These are phyloP conservation scores for Leptinotarsa undecemlineata DNA, from an alignment of 1,140 invertebrate species.

Conservation along the genomic window DNA sequence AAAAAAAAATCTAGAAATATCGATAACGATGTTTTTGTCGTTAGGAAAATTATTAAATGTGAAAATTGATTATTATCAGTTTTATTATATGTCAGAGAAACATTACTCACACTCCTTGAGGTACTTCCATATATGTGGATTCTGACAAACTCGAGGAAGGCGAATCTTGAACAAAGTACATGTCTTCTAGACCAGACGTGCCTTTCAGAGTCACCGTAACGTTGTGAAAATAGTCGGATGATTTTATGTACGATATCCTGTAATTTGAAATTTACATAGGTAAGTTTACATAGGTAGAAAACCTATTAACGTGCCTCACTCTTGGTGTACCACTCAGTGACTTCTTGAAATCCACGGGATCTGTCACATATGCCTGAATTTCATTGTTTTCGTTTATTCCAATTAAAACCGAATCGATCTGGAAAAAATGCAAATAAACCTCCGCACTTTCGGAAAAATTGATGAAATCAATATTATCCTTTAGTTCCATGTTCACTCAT, in stretches of 20 bases:
- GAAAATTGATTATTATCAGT: no score
- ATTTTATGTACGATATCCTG: conserved; percentile 39
- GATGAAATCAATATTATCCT: no score
- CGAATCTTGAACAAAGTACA: conserved; percentile 46
- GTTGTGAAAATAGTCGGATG: conserved; percentile 41
- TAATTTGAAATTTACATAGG: neutral
- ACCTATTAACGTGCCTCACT: conserved; percentile 37
- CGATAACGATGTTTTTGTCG: no score
- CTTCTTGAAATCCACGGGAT: conserved; percentile 49
- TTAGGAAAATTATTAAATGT: no score
- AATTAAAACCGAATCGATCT: conserved; percentile 50
- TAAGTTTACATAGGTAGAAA: no score
- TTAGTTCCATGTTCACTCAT: no score
- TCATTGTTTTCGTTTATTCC: conserved; percentile 40
- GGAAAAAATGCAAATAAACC: conserved; percentile 7
- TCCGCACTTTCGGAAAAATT: no score
- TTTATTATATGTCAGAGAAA: neutral
- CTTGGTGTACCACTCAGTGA: conserved; percentile 50
- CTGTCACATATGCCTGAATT: conserved; percentile 45
- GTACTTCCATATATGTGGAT: conserved; percentile 51
- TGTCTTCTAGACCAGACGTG: conserved; percentile 40
- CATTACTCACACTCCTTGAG: conserved; percentile 48
- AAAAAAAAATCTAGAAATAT: no score
- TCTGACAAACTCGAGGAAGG: conserved; percentile 35
- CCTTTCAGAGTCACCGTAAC: conserved; percentile 45